Percentiles rank a stretch among this genome's conserved stretches.
These are phyloP conservation scores for Alca torda DNA, from an alignment of 2,797 vertebrate species.

Conservation along the genomic window DNA sequence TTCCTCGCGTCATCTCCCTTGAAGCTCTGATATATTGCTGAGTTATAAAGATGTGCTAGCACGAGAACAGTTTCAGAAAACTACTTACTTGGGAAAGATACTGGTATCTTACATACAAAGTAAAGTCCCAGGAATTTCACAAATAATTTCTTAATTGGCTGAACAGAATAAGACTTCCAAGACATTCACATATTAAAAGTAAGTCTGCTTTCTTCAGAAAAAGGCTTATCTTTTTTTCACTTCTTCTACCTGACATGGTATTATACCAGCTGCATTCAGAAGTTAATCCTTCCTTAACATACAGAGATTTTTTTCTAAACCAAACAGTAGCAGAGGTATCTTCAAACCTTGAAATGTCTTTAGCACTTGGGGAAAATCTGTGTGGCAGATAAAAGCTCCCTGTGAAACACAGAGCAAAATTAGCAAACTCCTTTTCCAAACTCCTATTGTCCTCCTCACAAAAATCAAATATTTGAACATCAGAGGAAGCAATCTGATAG, in stretches of 20 bases:
- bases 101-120: background rate
- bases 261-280: background rate
- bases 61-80: background rate
- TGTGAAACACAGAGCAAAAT: background rate
- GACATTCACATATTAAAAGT: background rate
- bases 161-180: background rate
- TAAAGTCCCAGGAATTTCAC: background rate
- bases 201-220: background rate
- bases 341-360: background rate
- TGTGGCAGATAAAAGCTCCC: background rate
- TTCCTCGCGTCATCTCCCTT: background rate
- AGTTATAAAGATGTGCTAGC: background rate
- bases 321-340: background rate
- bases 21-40: background rate
- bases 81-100: background rate
- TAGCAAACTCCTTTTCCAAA: background rate
- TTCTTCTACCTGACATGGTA: background rate
- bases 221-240: background rate
- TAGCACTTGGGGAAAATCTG: background rate
- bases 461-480: background rate
- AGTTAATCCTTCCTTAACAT: background rate
- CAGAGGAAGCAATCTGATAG: background rate
- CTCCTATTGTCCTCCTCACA: background rate
- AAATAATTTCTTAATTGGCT: background rate
- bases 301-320: background rate